Evolutionary conservation across 2,113 vertebrate species (phyloP).

Genomic region (Coryphaenoides rupestris): DNA sequence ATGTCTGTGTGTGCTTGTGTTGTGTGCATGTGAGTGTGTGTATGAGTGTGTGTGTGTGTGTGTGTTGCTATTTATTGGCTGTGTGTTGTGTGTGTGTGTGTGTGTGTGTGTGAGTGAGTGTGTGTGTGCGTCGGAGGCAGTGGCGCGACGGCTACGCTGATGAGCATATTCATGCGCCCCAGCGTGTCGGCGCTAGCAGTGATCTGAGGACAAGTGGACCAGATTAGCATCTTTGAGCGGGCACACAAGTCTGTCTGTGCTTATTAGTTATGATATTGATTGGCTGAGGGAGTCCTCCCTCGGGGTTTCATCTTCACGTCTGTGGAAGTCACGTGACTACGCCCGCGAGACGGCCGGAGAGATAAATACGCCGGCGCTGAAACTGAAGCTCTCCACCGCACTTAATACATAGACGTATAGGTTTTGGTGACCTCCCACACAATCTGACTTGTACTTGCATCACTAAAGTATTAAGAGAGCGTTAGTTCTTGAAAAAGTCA

Average conservation of each 20-base stretch:
- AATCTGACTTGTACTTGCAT: no score
- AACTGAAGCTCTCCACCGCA: no score
- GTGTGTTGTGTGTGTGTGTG: not conserved
- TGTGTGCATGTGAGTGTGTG: no score
- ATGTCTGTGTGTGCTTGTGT: no score
- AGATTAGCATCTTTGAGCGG: constrained; percentile 27
- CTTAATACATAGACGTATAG: no score
- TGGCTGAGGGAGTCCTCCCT: constrained; percentile 14
- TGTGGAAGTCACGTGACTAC: no score
- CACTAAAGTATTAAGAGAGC: no score
- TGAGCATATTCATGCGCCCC: constrained; percentile 29
- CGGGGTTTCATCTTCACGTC: no score
- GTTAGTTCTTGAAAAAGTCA: no score
- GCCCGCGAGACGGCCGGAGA: no score
- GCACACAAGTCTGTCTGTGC: no score
- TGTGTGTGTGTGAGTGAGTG: not conserved
- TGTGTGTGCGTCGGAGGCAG: constrained; percentile 15
- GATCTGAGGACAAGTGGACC: constrained; percentile 41
- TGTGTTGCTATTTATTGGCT: not conserved
- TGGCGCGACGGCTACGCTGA: constrained; percentile 9
- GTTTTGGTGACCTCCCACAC: constrained; percentile 10
- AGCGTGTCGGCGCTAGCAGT: constrained; percentile 46
- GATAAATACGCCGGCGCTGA: no score
- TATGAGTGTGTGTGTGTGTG: constrained; percentile 9
- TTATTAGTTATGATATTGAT: not conserved